Evolutionary conservation across 2,113 vertebrate genomes (phyloP).

Genomic region (Benitochromis conjunctus): DNA sequence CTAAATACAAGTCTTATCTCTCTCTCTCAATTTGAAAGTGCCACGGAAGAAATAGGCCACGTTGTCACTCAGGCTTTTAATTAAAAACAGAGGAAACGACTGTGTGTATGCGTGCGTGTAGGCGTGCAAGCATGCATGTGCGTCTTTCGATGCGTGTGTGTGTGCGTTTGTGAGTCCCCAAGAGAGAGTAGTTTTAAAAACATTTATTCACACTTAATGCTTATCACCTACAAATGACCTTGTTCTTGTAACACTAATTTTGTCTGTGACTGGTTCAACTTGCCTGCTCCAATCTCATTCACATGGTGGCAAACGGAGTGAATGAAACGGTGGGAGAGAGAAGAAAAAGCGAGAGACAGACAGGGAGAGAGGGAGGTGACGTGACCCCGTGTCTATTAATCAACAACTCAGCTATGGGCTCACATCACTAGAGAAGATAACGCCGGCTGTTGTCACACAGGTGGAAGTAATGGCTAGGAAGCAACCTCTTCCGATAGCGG

Average conservation of each 20-base stretch:
- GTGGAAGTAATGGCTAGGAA: slow-evolving; percentile 59
- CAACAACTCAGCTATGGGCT: slow-evolving; percentile 53
- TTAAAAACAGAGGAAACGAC: slow-evolving; percentile 55
- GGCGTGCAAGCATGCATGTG: neutral
- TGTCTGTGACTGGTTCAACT: neutral
- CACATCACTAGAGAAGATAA: slow-evolving; percentile 67
- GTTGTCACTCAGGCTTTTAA: slow-evolving; percentile 70
- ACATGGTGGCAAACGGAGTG: neutral
- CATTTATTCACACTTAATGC: slow-evolving; percentile 38
- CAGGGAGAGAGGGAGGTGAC: slow-evolving; percentile 1
- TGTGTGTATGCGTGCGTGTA: neutral
- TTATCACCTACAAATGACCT: slow-evolving; percentile 42
- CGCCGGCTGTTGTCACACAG: slow-evolving; percentile 58
- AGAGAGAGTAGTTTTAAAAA: slow-evolving; percentile 43
- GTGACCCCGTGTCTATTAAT: slow-evolving; percentile 69
- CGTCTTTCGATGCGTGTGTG: neutral
- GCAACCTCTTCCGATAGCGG: slow-evolving; percentile 40
- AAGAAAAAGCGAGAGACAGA: neutral
- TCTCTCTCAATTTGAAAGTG: slow-evolving; percentile 62
- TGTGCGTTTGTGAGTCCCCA: neutral
- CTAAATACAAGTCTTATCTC: slow-evolving; percentile 72
- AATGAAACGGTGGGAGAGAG: neutral
- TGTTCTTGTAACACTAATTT: neutral
- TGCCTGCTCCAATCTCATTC: neutral
- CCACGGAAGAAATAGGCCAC: slow-evolving; percentile 59